These are phyloP conservation scores for Pentalonia nigronervosa DNA, from an alignment of 1,140 invertebrate genomes.

Conservation along the genomic window DNA sequence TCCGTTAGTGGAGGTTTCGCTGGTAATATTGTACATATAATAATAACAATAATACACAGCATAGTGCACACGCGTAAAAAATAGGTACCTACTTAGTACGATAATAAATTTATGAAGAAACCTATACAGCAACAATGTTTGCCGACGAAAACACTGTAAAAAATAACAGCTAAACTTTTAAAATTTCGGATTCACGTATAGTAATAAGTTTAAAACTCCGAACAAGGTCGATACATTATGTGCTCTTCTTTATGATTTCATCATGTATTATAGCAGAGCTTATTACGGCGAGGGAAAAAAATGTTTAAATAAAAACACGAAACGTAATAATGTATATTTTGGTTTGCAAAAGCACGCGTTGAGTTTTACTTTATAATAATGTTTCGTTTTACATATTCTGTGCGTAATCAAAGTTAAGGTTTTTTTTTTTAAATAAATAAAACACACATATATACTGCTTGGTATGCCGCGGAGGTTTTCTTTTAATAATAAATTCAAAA, in stretches of 20 bases:
- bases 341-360: neutral
- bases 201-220: neutral
- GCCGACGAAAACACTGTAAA: neutral
- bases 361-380: conserved; percentile 9
- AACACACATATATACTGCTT: neutral
- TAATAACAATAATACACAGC: too few species aligned
- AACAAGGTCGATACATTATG: neutral
- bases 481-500: conserved; percentile 34
- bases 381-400: conserved; percentile 16
- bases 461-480: neutral
- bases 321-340: neutral
- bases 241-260: neutral
- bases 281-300: neutral
- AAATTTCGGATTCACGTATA: neutral
- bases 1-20: neutral
- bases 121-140: neutral
- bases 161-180: neutral
- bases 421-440: neutral
- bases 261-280: too few species aligned
- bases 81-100: neutral
- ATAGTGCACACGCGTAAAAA: neutral
- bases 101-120: neutral
- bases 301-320: conserved; percentile 4
- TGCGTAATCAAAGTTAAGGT: neutral
- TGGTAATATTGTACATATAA: neutral